These are phyloP conservation scores for Gambusia affinis DNA, from an alignment of 2,113 vertebrate genomes.

Conservation along the genomic window DNA sequence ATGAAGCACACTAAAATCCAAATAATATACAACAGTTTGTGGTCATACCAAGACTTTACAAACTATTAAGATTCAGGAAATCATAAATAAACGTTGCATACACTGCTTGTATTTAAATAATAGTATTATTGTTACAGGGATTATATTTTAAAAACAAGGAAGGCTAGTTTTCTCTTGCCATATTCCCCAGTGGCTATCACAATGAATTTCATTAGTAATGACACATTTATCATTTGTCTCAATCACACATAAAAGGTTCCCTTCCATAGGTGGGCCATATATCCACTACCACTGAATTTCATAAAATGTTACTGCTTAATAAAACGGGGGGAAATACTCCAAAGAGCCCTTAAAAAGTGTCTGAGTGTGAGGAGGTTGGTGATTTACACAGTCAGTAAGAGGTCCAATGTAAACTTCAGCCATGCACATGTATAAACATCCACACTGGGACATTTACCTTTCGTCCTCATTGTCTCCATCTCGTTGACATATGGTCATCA, in stretches of 20 bases:
- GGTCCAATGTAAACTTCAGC: slow-evolving; percentile 55
- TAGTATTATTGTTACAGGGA: neutral
- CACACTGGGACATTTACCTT: slow-evolving; percentile 68
- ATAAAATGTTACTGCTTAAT: slow-evolving; percentile 73
- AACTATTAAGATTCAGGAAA: no score
- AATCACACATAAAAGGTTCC: slow-evolving; percentile 50
- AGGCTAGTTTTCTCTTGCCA: slow-evolving; percentile 20
- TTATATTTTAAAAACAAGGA: neutral
- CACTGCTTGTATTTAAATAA: neutral
- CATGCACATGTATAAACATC: slow-evolving; percentile 64
- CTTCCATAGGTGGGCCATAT: slow-evolving; percentile 36
- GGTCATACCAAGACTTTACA: no score
- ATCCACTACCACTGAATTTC: slow-evolving; percentile 63
- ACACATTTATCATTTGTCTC: slow-evolving; percentile 66
- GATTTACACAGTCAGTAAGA: slow-evolving; percentile 70
- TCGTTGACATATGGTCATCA: slow-evolving; percentile 73
- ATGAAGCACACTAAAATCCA: no score
- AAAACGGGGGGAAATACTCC: slow-evolving; percentile 69
- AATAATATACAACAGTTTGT: no score
- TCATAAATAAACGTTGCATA: no score
- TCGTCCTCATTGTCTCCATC: slow-evolving; percentile 63
- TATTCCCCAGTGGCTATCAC: slow-evolving; percentile 58
- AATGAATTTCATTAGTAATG: slow-evolving; percentile 69
- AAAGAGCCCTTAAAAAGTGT: slow-evolving; percentile 60
- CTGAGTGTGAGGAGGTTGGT: slow-evolving; percentile 50